Evolutionary conservation across 2,797 vertebrate genomes (phyloP), one percentile per base, ranked within the genome.

Genomic region (Rhyacichthys aspro): DNA sequence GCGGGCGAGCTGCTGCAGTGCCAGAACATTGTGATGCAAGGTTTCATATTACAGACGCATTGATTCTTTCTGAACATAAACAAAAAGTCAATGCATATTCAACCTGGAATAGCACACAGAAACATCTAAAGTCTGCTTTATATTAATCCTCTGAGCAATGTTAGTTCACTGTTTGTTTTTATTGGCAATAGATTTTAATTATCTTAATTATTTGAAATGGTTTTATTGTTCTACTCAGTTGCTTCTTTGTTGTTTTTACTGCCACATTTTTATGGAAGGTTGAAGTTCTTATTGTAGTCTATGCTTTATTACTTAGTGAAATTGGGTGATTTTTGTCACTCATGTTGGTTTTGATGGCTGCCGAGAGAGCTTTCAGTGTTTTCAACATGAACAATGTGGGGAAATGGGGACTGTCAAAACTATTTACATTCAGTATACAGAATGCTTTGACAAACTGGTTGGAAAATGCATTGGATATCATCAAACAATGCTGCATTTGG

Each of bases 221-320:
- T 32, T 2, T 16, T 34, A 10, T 34, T 15, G 48, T 8, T 36
- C 15, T 11, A 36, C 48, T 36, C 48, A 7, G 36, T 50, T 36
- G 48, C 16, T 50, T 36, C 36, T 50, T 36, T 36, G 17, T 50
- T 17, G 48, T 36, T 48, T 46, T 48, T 48, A 48, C 33, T 10
- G 46, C 8, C 1, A 9, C 15, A 5, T 28, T 15, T 48, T 48
- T 48, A 33, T 48, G 14, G 14, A 33, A 15, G n/a, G n/a, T 14
- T n/a, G 46, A 33, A 23, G 8, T 48, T 23, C 47, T 37, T 36
- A 10, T 50, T 34, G 33, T 50, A 34, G 5, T 2, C 1, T 11
- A 36, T 32, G 33, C 17, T 50, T 50, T 50, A 50, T 37, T 11
- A 32, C 46, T 15, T 10, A 48, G 12, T 48, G 33, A 48, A 48